Conservation (phyloP, 1,140 invertebrate species). For the Sitophilus oryzae region DNA sequence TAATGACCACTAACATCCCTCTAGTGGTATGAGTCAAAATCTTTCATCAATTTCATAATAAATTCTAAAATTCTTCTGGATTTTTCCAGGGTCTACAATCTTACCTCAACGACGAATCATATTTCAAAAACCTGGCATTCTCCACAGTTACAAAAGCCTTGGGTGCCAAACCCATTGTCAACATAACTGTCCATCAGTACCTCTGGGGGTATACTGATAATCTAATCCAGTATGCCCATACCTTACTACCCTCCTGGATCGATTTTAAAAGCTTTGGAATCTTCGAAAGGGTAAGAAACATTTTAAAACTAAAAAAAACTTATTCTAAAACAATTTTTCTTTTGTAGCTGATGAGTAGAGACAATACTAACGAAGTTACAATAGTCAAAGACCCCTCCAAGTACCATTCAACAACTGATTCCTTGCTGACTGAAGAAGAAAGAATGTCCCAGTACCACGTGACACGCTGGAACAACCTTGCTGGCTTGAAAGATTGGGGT, state of each 20-base stretch:
- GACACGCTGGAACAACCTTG: slow-evolving; percentile 50
- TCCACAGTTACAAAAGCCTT: slow-evolving; percentile 55
- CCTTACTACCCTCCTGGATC: slow-evolving; percentile 63
- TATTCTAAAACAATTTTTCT: slow-evolving; percentile 2
- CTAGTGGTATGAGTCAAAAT: slow-evolving; percentile 57
- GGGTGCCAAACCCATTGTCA: slow-evolving; percentile 62
- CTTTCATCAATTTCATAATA: background rate
- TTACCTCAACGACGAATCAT: slow-evolving; percentile 50
- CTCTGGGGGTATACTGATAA: slow-evolving; percentile 83
- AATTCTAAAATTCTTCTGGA: slow-evolving; percentile 1
- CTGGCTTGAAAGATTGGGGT: slow-evolving; percentile 56
- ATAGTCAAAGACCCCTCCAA: slow-evolving; percentile 35
- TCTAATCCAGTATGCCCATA: slow-evolving; percentile 61
- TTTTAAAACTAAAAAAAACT: background rate
- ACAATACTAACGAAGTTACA: slow-evolving; percentile 36
- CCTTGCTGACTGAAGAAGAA: slow-evolving; percentile 43
- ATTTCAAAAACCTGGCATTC: slow-evolving; percentile 58
- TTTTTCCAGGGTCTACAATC: slow-evolving; percentile 58
- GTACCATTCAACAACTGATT: slow-evolving; percentile 26
- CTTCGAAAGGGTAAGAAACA: slow-evolving; percentile 68
- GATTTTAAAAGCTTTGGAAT: slow-evolving; percentile 73
- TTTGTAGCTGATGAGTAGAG: slow-evolving; percentile 37
- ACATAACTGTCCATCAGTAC: slow-evolving; percentile 65
- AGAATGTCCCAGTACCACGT: slow-evolving; percentile 50
- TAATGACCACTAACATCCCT: slow-evolving; percentile 72